Evolutionary conservation across 2,888 invertebrate genomes (phyloP).

Genomic region (Tenodera sinensis): DNA sequence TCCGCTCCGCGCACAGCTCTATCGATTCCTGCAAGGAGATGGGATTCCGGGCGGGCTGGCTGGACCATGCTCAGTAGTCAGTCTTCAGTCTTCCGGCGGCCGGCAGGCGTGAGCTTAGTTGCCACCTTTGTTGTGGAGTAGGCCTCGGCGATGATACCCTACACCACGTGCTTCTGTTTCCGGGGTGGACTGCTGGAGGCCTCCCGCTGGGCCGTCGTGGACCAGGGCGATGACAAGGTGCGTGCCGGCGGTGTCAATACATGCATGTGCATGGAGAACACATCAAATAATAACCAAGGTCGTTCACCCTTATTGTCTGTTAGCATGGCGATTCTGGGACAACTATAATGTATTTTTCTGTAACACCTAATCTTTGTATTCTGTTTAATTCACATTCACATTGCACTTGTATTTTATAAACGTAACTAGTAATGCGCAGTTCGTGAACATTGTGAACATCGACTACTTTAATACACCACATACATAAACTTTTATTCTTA

Average conservation of each 20-base stretch:
- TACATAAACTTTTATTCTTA: too few relatives aligned
- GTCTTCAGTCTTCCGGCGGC: background rate
- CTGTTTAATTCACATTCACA: too few relatives aligned
- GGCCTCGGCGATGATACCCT: conserved; percentile 37
- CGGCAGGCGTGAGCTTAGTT: background rate
- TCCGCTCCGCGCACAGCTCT: background rate
- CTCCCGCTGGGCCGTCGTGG: conserved; percentile 38
- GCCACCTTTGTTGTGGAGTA: background rate
- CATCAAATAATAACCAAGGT: too few relatives aligned
- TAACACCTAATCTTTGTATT: too few relatives aligned
- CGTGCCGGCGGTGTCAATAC: background rate
- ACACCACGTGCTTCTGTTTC: conserved; percentile 40
- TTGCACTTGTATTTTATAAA: too few relatives aligned
- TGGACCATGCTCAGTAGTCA: background rate
- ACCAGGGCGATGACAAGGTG: conserved; percentile 24
- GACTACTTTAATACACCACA: too few relatives aligned
- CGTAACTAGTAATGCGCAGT: too few relatives aligned
- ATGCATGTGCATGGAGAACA: too few relatives aligned
- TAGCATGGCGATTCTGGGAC: too few relatives aligned
- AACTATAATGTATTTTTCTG: too few relatives aligned
- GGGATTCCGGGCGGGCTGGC: background rate
- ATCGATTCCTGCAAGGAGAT: background rate
- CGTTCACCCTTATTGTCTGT: background rate
- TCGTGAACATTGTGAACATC: too few relatives aligned
- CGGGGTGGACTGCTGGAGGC: conserved; percentile 36